A percentile compares a stretch with the other conserved stretches of the same genome.
Evolutionary conservation across 2,113 vertebrate genomes (phyloP).

Genomic region (Stegastes partitus): DNA sequence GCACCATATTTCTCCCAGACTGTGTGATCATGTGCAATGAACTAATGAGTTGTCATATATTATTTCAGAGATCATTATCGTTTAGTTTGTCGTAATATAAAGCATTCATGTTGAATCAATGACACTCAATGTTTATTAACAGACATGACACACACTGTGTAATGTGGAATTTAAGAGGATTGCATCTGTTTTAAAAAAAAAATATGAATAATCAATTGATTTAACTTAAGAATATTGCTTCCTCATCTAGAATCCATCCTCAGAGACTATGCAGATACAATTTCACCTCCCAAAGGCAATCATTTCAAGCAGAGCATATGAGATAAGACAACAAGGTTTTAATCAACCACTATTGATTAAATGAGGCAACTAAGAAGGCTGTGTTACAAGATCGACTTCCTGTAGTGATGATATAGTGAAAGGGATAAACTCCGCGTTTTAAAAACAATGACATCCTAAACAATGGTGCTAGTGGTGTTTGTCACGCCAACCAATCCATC

Average conservation of each 20-base stretch:
- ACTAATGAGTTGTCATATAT: constrained; percentile 51
- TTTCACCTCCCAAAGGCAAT: constrained; percentile 45
- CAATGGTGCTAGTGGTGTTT: constrained; percentile 14
- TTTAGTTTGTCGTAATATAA: constrained; percentile 18
- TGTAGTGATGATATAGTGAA: constrained; percentile 35
- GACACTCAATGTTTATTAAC: constrained; percentile 20
- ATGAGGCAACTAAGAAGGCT: constrained; percentile 36
- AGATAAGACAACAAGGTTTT: constrained; percentile 47
- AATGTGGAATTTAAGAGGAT: neutral
- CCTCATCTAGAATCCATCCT: constrained; percentile 16
- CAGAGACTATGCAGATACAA: constrained; percentile 34
- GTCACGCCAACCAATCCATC: constrained; percentile 32
- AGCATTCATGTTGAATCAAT: constrained; percentile 31
- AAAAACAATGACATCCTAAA: constrained; percentile 28
- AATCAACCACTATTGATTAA: constrained; percentile 67
- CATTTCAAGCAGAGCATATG: constrained; percentile 29
- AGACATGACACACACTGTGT: neutral
- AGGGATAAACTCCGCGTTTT: constrained; percentile 10
- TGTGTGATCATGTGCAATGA: constrained; percentile 22
- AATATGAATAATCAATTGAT: constrained; percentile 35
- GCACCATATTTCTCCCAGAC: constrained; percentile 6
- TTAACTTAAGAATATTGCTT: constrained; percentile 20
- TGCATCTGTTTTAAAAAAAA: neutral
- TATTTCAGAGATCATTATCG: constrained; percentile 32
- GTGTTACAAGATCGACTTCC: constrained; percentile 40